Base-by-base conservation (phyloP, 2,888 invertebrate species). In the Cylindroiulus punctatus region DNA sequence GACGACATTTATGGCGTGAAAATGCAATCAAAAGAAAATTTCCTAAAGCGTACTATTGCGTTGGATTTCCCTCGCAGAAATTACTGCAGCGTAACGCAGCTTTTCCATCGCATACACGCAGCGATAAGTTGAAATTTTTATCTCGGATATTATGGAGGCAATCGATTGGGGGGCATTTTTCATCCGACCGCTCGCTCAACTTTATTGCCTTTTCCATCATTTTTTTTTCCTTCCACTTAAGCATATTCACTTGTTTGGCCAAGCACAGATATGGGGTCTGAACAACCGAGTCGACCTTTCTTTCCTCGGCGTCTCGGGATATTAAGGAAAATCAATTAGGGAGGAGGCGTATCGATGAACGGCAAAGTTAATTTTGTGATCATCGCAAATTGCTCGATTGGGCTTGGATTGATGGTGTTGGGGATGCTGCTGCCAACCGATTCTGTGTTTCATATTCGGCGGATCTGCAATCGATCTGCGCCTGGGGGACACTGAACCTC, bases 21-120 rank as follows among this genome's bases (percentile, higher is more conserved):
- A 57, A 57, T 57, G 57, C 57, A 57, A 57, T 57, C 57, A 57
- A 57, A 57, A 57, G 57, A 57, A 57, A 57, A 57, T 57, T 57
- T 57, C 57, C 57, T 57, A 57, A 57, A 57, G 57, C 57, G 22
- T 2, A 10, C 57, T 57, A 57, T 57, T 22, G 57, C 57, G 0
- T 57, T 57, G 57, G n/a, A 57, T 57, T 57, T 17, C 57, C 57
- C 57, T 57, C 57, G 57, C 5, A 22, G 57, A 22, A 57, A 57
- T 57, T 57, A 57, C 22, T 57, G 22, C 57, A 57, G 57, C 57
- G 57, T n/a, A 57, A 22, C 57, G 40, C 8, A 40, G 40, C 57
- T 57, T 57, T 57, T 17, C 22, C 22, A 57, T 22, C 22, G 57
- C 22, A 57, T 57, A 57, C 22, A 57, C 14, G 22, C 22, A 17